These are phyloP conservation scores for Myiagra hebetior DNA, from an alignment of 2,113 vertebrate genomes.

Conservation along the genomic window DNA sequence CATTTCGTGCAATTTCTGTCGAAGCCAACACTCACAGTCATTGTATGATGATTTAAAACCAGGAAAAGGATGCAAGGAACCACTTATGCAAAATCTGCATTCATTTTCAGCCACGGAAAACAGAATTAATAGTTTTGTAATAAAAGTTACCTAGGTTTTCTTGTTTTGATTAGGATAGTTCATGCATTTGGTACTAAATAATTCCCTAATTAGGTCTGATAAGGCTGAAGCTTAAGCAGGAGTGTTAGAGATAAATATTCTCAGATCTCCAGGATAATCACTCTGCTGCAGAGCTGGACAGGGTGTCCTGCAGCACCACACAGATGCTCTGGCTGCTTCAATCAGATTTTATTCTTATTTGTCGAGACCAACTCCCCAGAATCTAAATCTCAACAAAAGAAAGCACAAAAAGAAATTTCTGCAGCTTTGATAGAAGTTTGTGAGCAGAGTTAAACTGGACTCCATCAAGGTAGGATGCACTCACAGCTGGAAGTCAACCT, in stretches of 20 bases:
- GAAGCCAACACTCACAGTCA: background rate
- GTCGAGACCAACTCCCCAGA: background rate
- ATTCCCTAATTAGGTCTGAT: slow-evolving; percentile 5
- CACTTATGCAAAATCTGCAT: background rate
- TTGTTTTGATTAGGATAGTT: background rate
- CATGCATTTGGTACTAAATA: background rate
- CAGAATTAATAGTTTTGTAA: background rate
- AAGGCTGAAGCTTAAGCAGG: slow-evolving; percentile 32
- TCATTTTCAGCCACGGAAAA: background rate
- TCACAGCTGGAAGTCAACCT: background rate
- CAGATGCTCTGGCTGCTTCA: background rate
- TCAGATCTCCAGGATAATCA: background rate
- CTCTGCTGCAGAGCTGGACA: background rate
- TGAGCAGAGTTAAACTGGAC: background rate
- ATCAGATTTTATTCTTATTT: background rate
- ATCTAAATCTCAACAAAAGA: background rate
- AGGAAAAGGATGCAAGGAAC: background rate
- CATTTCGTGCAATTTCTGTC: background rate
- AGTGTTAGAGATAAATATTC: slow-evolving; percentile 17
- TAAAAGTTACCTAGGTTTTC: background rate
- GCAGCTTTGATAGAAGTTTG: background rate
- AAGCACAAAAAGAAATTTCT: background rate
- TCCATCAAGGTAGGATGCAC: background rate
- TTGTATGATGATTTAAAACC: background rate
- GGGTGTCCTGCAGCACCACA: background rate